Evolutionary conservation across 2,797 vertebrate species (phyloP).

Genomic region (Alca torda): DNA sequence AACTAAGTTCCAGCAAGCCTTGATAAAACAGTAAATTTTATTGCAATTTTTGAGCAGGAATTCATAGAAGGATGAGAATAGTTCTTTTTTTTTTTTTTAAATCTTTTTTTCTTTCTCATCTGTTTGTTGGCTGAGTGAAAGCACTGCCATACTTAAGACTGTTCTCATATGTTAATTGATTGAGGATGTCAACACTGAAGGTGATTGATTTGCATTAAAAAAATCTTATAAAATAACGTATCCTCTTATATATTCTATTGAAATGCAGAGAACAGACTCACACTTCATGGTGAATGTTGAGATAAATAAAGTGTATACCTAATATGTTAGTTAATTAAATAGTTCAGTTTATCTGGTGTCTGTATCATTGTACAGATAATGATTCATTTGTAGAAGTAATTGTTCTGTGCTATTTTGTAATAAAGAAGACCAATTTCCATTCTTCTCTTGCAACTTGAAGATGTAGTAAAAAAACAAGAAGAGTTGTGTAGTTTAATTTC

Average conservation of each 20-base stretch:
- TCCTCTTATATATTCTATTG: not conserved
- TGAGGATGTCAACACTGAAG: not conserved
- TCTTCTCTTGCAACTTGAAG: not conserved
- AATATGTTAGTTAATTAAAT: not conserved
- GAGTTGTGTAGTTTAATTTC: not conserved
- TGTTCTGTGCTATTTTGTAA: not conserved
- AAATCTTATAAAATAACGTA: not conserved
- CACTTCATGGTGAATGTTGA: not conserved
- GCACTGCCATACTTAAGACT: not conserved
- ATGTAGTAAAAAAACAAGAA: not conserved
- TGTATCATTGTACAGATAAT: not conserved
- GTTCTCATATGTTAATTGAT: slow-evolving; percentile 3
- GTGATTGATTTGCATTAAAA: not conserved
- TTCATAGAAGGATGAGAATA: not conserved
- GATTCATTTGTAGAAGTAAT: not conserved
- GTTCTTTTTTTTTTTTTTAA: not conserved
- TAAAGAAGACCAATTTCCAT: not conserved
- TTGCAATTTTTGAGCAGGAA: slow-evolving; percentile 36
- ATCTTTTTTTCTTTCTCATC: not conserved
- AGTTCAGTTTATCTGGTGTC: not conserved
- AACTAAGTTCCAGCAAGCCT: slow-evolving; percentile 43
- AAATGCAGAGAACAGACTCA: not conserved
- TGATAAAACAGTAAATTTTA: slow-evolving; percentile 49
- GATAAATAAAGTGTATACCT: not conserved
- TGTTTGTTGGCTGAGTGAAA: not conserved